phyloP scores from a whole-genome alignment of 2,888 invertebrate genomes.

The Conops quadrifasciatus region DNA sequence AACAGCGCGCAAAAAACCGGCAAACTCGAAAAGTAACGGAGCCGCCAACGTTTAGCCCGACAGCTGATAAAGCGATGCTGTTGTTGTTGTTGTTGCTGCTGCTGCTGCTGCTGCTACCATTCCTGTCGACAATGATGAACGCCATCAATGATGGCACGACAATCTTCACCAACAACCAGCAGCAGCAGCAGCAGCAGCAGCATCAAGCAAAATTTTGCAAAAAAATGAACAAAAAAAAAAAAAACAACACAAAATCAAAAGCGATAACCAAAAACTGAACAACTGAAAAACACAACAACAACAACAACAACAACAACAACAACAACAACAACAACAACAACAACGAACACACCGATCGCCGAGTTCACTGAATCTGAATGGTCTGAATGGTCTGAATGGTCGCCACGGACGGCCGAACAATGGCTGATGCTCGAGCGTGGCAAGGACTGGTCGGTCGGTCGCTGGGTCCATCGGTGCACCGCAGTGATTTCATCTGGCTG shows the following conservation, averaged over 20 bases:
- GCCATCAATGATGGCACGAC: too few relatives aligned
- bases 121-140: background rate
- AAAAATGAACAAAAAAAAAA: too few relatives aligned
- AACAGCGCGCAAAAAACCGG: background rate
- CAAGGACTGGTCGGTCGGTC: background rate
- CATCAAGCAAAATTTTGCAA: background rate
- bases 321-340: background rate
- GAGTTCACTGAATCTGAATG: background rate
- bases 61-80: background rate
- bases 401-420: background rate
- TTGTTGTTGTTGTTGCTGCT: background rate
- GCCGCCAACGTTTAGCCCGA: slow-evolving; percentile 5
- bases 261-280: background rate
- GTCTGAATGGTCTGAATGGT: background rate
- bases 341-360: background rate
- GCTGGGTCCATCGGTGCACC: background rate
- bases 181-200: background rate
- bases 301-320: background rate
- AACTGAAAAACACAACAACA: background rate
- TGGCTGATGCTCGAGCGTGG: too few relatives aligned
- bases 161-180: too few relatives aligned
- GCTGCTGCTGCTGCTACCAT: background rate
- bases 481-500: background rate
- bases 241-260: too few relatives aligned
- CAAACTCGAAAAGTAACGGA: slow-evolving; percentile 22